Conservation (phyloP, 2,888 invertebrate genomes). For the Mimas tiliae region DNA sequence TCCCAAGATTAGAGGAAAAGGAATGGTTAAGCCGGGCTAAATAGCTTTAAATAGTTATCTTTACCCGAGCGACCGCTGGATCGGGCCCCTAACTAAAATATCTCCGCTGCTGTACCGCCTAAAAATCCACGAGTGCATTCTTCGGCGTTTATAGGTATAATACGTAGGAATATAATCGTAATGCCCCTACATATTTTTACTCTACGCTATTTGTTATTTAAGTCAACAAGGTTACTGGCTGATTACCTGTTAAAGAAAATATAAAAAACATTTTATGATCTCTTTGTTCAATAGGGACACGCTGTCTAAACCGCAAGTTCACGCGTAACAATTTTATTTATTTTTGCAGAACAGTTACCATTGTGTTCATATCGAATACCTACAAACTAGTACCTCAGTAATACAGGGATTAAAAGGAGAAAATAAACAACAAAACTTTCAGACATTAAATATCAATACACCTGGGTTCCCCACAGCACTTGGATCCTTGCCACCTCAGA, state of each 20-base stretch:
- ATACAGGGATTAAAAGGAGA: background rate
- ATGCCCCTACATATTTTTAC: background rate
- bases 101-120: no score
- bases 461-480: slow-evolving; percentile 11
- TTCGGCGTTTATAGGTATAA: background rate
- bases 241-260: background rate
- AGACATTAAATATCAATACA: background rate
- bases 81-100: no score
- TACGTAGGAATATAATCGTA: background rate
- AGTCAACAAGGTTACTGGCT: background rate
- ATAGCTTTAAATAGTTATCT: no score
- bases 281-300: background rate
- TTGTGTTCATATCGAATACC: background rate
- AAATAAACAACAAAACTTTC: background rate
- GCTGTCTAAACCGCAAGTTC: background rate
- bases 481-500: slow-evolving; percentile 10
- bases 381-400: background rate
- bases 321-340: slow-evolving; percentile 21
- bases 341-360: slow-evolving; percentile 22
- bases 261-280: background rate
- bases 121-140: no score
- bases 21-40: no score
- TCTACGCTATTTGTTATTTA: background rate
- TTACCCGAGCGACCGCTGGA: no score
- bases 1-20: no score